These are phyloP conservation scores for Hirudinaria manillensis DNA, from an alignment of 2,888 invertebrate species.

Conservation along the genomic window DNA sequence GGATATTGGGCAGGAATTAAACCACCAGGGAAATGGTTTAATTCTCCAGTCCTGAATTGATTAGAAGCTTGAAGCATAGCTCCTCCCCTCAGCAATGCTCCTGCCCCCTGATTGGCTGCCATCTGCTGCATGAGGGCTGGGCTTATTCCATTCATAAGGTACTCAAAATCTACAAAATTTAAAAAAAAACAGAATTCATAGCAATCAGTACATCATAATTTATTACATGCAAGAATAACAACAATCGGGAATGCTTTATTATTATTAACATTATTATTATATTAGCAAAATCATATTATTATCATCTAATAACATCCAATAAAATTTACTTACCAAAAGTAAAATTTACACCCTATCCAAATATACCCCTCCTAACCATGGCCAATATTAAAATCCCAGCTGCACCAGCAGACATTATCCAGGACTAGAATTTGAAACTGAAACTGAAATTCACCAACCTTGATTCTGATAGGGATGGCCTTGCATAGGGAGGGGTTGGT, in stretches of 20 bases:
- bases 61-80: conserved; percentile 5
- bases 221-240: too few species aligned
- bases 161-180: conserved; percentile 5
- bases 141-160: conserved; percentile 16
- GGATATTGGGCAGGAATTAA: neutral
- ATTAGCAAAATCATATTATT: too few species aligned
- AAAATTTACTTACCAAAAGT: too few species aligned
- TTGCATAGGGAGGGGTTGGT: neutral
- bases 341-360: too few species aligned
- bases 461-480: conserved; percentile 12
- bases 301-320: too few species aligned
- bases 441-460: neutral
- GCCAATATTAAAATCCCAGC: too few species aligned
- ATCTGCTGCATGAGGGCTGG: conserved; percentile 9
- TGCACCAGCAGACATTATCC: too few species aligned
- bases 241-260: too few species aligned
- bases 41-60: neutral
- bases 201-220: too few species aligned
- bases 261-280: too few species aligned
- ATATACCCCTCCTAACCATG: too few species aligned
- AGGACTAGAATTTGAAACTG: too few species aligned
- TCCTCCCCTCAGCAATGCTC: conserved; percentile 10
- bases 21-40: neutral
- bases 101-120: conserved; percentile 11
- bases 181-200: neutral